Evolutionary conservation across 2,797 vertebrate species (phyloP).

Genomic region (Chaetodon trifasciatus): DNA sequence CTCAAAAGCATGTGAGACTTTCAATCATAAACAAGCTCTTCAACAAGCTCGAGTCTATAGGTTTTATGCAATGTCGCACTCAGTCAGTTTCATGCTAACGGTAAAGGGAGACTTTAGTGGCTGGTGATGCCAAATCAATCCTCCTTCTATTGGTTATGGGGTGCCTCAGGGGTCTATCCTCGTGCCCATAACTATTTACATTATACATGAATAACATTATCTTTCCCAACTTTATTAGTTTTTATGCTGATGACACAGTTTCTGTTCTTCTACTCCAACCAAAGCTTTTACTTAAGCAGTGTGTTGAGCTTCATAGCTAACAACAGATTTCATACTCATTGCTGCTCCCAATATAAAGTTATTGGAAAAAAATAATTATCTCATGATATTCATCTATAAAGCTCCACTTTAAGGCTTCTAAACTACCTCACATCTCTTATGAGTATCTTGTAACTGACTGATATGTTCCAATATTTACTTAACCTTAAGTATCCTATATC

Average conservation of each 20-base stretch:
- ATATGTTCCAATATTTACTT: neutral
- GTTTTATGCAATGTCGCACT: neutral
- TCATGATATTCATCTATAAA: neutral
- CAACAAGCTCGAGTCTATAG: neutral
- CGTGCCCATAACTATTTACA: neutral
- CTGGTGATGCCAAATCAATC: neutral
- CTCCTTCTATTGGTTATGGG: neutral
- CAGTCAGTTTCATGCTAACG: neutral
- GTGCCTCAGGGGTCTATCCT: neutral
- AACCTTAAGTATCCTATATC: neutral
- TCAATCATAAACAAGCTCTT: neutral
- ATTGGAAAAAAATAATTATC: too few relatives aligned
- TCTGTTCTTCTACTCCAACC: neutral
- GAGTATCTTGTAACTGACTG: neutral
- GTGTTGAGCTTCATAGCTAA: neutral
- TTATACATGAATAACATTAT: neutral
- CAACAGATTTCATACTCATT: neutral
- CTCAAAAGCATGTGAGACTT: neutral
- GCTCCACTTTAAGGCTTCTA: neutral
- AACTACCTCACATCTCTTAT: neutral
- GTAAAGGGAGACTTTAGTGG: neutral
- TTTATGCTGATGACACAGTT: conserved; percentile 2
- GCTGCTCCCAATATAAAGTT: neutral
- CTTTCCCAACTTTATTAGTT: neutral
- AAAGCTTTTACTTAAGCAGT: neutral